A percentile compares a stretch with the other conserved stretches of the same genome.
These are phyloP conservation scores for Neolamprologus ventralis DNA, from an alignment of 2,113 vertebrate species.

Conservation along the genomic window DNA sequence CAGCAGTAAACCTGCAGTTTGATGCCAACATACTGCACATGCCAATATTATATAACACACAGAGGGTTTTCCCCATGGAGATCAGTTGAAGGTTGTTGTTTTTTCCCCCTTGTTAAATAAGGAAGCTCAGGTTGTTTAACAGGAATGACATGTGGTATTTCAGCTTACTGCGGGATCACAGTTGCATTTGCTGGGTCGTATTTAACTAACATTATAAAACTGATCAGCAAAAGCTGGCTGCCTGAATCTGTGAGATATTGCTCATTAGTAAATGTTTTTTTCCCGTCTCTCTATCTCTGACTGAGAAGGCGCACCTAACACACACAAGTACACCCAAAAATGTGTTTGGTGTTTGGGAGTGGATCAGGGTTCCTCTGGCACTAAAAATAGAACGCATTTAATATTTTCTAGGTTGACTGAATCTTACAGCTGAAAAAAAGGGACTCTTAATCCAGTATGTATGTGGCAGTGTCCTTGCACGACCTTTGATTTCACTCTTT, in stretches of 20 bases:
- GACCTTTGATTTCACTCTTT: not conserved
- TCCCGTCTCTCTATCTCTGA: not conserved
- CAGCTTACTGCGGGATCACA: not conserved
- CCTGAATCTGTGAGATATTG: not conserved
- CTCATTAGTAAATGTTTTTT: not conserved
- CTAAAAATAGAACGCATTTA: not conserved
- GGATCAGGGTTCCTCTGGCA: not conserved
- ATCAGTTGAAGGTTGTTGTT: not conserved
- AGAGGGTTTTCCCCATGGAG: not conserved
- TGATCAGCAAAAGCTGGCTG: not conserved
- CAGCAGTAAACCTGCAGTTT: not conserved
- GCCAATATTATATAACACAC: not conserved
- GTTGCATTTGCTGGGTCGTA: not conserved
- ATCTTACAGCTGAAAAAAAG: not conserved
- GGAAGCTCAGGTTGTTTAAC: not conserved
- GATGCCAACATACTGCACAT: not conserved
- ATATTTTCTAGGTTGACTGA: not conserved
- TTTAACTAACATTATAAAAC: not conserved
- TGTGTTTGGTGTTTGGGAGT: not conserved
- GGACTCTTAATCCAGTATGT: not conserved
- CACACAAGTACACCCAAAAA: not conserved
- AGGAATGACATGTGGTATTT: not conserved
- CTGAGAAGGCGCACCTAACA: not conserved
- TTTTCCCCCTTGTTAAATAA: not conserved
- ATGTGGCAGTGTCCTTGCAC: slow-evolving; percentile 2